phyloP scores from a whole-genome alignment of 2,888 invertebrate genomes.

The Volucella inflata region DNA sequence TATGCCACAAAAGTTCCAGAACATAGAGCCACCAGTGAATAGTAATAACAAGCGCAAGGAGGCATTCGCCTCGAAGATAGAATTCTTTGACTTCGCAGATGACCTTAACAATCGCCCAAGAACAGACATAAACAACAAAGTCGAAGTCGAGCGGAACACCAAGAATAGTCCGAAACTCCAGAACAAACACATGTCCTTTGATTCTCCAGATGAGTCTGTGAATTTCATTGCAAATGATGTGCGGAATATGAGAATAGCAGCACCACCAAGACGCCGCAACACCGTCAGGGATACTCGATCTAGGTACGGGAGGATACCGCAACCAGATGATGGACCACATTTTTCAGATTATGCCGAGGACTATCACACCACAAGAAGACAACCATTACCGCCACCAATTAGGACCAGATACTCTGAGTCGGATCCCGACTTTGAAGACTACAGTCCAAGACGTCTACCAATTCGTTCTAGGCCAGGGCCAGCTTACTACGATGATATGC shows the following conservation, averaged over 20 bases:
- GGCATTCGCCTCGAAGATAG: constrained; percentile 81
- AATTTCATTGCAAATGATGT: constrained; percentile 76
- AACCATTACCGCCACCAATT: constrained; percentile 39
- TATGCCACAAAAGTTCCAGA: constrained; percentile 71
- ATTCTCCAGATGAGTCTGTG: constrained; percentile 66
- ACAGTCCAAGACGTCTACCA: constrained; percentile 34
- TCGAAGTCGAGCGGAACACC: constrained; percentile 80
- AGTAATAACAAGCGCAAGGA: constrained; percentile 79
- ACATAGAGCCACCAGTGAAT: constrained; percentile 75
- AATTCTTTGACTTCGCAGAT: constrained; percentile 82
- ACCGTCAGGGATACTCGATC: constrained; percentile 42
- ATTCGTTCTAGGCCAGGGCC: constrained; percentile 10
- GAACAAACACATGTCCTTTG: constrained; percentile 55
- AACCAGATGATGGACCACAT: constrained; percentile 1
- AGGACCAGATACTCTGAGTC: constrained; percentile 54
- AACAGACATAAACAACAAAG: constrained; percentile 82
- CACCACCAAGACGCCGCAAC: constrained; percentile 51
- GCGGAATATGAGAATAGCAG: constrained; percentile 56
- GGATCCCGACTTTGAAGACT: constrained; percentile 62
- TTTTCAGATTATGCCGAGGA: constrained; percentile 54
- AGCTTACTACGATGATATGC: constrained; percentile 12
- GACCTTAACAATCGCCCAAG: constrained; percentile 80
- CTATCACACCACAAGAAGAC: constrained; percentile 29
- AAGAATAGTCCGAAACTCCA: constrained; percentile 82
- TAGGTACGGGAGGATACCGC: background rate